phyloP scores from a whole-genome alignment of 2,797 vertebrate species.

The Macropus fuliginosus region DNA sequence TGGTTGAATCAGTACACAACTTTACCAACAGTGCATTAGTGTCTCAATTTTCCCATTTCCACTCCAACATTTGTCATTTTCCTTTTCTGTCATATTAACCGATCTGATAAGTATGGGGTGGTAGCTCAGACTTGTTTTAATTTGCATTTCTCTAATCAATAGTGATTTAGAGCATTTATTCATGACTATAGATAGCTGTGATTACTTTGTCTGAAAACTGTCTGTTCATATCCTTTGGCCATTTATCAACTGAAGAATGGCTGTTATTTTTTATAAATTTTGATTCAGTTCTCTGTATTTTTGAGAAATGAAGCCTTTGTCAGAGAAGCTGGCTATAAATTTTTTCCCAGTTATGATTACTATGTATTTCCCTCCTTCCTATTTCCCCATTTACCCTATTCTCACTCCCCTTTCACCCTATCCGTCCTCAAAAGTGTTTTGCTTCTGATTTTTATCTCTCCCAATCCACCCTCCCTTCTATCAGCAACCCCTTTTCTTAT shows the following conservation, averaged over 20 bases:
- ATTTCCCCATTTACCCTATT: not conserved
- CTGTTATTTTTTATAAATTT: not conserved
- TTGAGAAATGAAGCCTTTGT: not conserved
- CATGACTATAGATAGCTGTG: not conserved
- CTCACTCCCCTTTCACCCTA: not conserved
- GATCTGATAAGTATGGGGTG: not conserved
- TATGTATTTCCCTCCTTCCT: not conserved
- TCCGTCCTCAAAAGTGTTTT: not conserved
- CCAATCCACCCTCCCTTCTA: not conserved
- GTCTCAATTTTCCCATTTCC: not conserved
- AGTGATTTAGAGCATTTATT: not conserved
- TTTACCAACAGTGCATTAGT: not conserved
- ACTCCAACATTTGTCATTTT: not conserved
- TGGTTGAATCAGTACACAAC: not conserved
- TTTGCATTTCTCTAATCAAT: not conserved
- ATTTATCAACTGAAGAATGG: not conserved
- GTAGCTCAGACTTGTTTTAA: not conserved
- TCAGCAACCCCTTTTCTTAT: not conserved
- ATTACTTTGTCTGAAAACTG: not conserved
- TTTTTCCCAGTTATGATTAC: not conserved
- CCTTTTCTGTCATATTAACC: not conserved
- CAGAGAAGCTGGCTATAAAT: not conserved
- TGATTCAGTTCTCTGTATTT: not conserved
- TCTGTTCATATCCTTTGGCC: not conserved
- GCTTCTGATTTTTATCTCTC: not conserved